Percentiles rank a stretch among this genome's conserved stretches.
Evolutionary conservation across 2,888 invertebrate genomes (phyloP).

Genomic region (Esperia sulphurella): DNA sequence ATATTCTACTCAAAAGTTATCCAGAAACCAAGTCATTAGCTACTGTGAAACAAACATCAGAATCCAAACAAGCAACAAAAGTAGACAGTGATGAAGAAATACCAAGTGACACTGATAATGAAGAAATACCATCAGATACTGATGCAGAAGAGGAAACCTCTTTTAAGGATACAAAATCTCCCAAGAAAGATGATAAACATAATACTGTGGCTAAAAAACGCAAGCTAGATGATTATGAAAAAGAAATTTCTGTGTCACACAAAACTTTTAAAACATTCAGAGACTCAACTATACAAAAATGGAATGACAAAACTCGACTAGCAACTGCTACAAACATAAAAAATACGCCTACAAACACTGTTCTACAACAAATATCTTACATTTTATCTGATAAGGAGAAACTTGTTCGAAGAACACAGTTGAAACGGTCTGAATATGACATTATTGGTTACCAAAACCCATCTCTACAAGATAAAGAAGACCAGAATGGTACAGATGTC

Average conservation of each 20-base stretch:
- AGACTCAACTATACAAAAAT: slow-evolving; percentile 91
- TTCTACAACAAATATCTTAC: slow-evolving; percentile 91
- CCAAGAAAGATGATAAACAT: slow-evolving; percentile 21
- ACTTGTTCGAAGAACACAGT: slow-evolving; percentile 87
- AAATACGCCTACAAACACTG: slow-evolving; percentile 80
- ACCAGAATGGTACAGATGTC: slow-evolving; percentile 27
- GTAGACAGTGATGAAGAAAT: slow-evolving; percentile 65
- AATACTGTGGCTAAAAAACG: slow-evolving; percentile 54
- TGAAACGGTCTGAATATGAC: slow-evolving; percentile 86
- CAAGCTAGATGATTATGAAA: slow-evolving; percentile 80
- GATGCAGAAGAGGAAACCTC: slow-evolving; percentile 58
- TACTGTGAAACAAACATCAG: slow-evolving; percentile 33
- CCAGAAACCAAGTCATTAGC: slow-evolving; percentile 83
- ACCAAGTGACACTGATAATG: slow-evolving; percentile 78
- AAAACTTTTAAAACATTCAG: slow-evolving; percentile 83
- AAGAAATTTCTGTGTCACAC: slow-evolving; percentile 77
- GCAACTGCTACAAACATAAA: slow-evolving; percentile 82
- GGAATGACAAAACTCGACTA: slow-evolving; percentile 95
- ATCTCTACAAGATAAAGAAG: slow-evolving; percentile 17
- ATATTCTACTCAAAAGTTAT: slow-evolving; percentile 78
- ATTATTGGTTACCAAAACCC: slow-evolving; percentile 80
- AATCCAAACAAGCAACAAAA: slow-evolving; percentile 30
- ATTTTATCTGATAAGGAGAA: slow-evolving; percentile 88
- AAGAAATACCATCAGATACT: slow-evolving; percentile 83
- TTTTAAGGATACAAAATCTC: slow-evolving; percentile 21